Evolutionary conservation across 1,140 invertebrate genomes (phyloP).

Genomic region (Lysiphlebus fabarum): DNA sequence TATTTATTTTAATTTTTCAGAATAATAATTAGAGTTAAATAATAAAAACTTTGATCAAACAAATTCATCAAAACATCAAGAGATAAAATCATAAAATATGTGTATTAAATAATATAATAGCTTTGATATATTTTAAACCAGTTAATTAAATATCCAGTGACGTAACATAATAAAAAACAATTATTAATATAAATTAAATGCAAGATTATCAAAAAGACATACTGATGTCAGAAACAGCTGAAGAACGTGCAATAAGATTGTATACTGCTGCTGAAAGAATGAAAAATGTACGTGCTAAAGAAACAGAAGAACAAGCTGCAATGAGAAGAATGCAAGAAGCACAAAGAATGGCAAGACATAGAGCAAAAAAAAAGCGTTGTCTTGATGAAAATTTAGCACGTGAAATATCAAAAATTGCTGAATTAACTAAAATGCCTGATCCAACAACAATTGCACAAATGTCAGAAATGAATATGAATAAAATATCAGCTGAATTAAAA

Average conservation of each 20-base stretch:
- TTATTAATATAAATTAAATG: conserved; percentile 27
- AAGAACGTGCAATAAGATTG: conserved; percentile 46
- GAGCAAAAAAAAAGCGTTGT: conserved; percentile 53
- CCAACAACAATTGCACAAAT: conserved; percentile 49
- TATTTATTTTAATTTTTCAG: too few species aligned
- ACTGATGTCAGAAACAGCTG: conserved; percentile 46
- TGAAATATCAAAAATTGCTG: conserved; percentile 53
- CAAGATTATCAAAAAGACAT: conserved; percentile 33
- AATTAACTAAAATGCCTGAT: conserved; percentile 51
- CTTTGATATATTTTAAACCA: too few species aligned
- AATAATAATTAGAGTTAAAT: too few species aligned
- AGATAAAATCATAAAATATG: too few species aligned
- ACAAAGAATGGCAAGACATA: conserved; percentile 51
- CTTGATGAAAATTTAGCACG: conserved; percentile 51
- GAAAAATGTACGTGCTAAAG: conserved; percentile 50
- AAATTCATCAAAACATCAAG: too few species aligned
- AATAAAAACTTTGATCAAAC: too few species aligned
- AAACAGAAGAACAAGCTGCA: conserved; percentile 49
- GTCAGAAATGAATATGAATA: conserved; percentile 54
- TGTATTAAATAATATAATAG: too few species aligned
- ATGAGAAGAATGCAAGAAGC: conserved; percentile 53
- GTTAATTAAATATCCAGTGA: too few species aligned
- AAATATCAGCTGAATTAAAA: conserved; percentile 52
- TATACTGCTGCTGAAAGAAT: conserved; percentile 46
- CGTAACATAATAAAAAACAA: background rate